phyloP scores from a whole-genome alignment of 1,140 invertebrate genomes.

The Drosophila kohkoa region DNA sequence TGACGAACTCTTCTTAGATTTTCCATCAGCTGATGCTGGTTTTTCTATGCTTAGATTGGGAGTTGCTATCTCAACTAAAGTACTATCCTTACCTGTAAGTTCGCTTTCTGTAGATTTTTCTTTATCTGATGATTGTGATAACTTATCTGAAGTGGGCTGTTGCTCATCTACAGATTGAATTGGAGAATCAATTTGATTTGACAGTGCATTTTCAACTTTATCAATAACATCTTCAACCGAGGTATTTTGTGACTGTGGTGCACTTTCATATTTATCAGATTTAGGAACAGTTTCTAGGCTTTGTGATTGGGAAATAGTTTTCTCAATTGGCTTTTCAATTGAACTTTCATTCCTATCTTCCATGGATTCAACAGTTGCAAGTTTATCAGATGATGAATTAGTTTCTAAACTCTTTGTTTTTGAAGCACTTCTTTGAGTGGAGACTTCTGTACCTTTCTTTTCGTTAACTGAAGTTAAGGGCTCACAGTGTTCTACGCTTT shows the following conservation, averaged over 20 bases:
- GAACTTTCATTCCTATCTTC: background rate
- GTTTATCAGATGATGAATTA: no score
- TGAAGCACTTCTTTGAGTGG: background rate
- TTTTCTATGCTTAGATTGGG: background rate
- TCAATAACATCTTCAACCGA: background rate
- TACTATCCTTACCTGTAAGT: background rate
- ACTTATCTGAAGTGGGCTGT: background rate
- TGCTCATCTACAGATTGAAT: background rate
- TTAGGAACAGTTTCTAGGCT: background rate
- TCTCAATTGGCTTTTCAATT: background rate
- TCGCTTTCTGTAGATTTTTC: background rate
- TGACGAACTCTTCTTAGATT: background rate
- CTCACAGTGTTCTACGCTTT: background rate
- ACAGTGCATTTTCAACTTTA: background rate
- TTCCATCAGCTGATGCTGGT: background rate
- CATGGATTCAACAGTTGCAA: no score
- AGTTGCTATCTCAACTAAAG: background rate
- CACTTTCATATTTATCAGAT: background rate
- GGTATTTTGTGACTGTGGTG: background rate
- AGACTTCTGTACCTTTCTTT: background rate
- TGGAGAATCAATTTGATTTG: background rate
- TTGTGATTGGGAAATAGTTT: background rate
- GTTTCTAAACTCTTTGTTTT: no score
- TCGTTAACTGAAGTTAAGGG: background rate
- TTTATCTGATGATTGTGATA: background rate